Conservation (phyloP, 2,888 invertebrate species). For the Phortica magna region DNA sequence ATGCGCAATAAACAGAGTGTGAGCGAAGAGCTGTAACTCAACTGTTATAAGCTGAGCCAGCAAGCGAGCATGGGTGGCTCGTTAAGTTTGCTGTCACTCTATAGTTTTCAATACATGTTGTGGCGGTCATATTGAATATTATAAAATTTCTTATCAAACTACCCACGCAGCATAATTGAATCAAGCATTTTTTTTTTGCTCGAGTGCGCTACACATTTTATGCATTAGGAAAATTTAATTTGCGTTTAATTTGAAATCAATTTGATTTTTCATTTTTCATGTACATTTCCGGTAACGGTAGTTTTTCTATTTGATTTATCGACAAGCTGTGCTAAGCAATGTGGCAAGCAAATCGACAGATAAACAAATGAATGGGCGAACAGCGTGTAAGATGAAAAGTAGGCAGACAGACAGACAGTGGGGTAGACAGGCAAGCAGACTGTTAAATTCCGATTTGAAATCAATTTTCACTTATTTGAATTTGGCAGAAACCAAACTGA, state of each 20-base stretch:
- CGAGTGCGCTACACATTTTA: neutral
- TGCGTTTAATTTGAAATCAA: neutral
- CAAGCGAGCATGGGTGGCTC: too few species aligned
- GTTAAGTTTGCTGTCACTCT: too few species aligned
- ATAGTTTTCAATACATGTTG: too few species aligned
- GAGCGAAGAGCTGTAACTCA: too few species aligned
- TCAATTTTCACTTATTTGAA: conserved; percentile 64
- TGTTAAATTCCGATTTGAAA: conserved; percentile 51
- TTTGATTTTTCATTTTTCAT: neutral
- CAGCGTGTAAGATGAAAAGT: neutral
- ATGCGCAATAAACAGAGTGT: too few species aligned
- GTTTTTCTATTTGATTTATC: neutral
- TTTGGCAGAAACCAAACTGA: conserved; percentile 44
- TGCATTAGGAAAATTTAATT: neutral
- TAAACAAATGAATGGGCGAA: neutral
- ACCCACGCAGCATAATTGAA: neutral
- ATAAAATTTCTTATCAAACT: neutral
- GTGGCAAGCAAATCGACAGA: neutral
- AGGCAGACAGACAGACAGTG: neutral
- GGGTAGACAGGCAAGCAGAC: neutral
- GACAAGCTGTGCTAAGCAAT: neutral
- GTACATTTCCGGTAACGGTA: neutral
- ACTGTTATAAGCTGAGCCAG: too few species aligned
- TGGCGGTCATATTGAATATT: neutral
- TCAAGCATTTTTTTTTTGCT: neutral